Base-by-base conservation (phyloP, 1,140 invertebrate genomes). In the Aphelinus atriplicis region DNA sequence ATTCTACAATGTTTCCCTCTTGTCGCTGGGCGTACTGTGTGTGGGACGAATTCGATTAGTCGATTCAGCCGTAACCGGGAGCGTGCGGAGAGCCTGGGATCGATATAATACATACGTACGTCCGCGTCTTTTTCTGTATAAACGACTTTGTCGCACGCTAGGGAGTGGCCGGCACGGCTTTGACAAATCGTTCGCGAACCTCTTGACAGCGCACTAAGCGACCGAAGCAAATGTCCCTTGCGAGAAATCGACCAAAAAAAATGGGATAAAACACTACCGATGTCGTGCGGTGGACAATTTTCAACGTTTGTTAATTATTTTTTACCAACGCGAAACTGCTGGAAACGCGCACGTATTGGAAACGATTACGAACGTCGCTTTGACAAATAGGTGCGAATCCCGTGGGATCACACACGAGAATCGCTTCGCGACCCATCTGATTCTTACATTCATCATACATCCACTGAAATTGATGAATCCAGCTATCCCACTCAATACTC, bases 101-200 rank as follows among this genome's bases (percentile, higher is more conserved):
- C 63, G 63, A 73, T 73, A 73, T 48, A 9, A 56, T 67, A 67
- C 50, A 55, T 55, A 50, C 48, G 56, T 47, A 53, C 51, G 46
- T 7, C n/a, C 62, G n/a, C 46, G 45, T n/a, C 53, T 66, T 64
- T 70, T 61, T 57, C 51, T 61, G 71, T 75, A 57, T 63, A 68
- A 71, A 76, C 64, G 75, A 68, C 75, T 71, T 70, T 72, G 69
- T 68, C 69, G 75, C 69, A 67, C 69, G 69, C 62, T 43, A 67
- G 75, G 58, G 73, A 71, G 4, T 47, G 51, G 57, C 26, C 58
- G 58, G 4, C 3, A 48, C n/a, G 60, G 45, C 45, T 76, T 72
- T 76, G 75, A 76, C 75, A 76, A 76, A 76, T 76, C 75, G 69
- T 76, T 63, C 64, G 57, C n/a, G 48, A 50, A 0, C 62, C 68